Base-by-base conservation (phyloP, 2,797 vertebrate genomes). In the Hypotaenidia okinawae region DNA sequence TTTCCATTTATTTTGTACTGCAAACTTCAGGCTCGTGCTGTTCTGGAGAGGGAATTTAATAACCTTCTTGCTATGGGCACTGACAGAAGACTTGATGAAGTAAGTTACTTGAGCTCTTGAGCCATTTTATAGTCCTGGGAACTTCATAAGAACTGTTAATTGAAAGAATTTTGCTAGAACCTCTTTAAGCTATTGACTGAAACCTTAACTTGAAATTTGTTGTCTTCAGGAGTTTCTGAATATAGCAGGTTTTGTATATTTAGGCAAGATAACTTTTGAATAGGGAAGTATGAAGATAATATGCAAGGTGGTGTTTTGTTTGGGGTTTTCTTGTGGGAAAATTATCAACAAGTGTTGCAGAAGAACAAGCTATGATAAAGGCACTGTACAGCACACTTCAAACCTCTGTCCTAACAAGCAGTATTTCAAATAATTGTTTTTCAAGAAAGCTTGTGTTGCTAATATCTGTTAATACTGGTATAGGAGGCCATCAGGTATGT, bases 21-120 rank as follows among this genome's bases (percentile, higher is more conserved):
- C n/a, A 63, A 94, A 88, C 28, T 97, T 84, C 61, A 99, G 99
- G 99, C 99, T 63, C 98, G 99, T 95, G 96, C 99, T 11, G 93
- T 99, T 76, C 98, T 99, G 63, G 99, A 99, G 96, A 98, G 98
- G 28, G 99, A 99, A 94, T 99, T 99, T 94, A 99, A 98, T 98
- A 98, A 98, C 91, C 98, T 99, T 77, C 97, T 99, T 89, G 96
- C 98, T 51, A 80, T 98, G 35, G 99, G 99, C 87, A 99, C 99
- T 1, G 99, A 99, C 76, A 97, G 99, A 94, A 98, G 98, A 76
- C 97, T 98, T 93, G 99, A 99, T 61, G 99, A 99, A 97, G 99
- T 99, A 94, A 98, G 98, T 97, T 70, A 33, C 25, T 85, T 16
- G 16, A 67, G n/a, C 35, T 85, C 33, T 72, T 84, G 63, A 76